Evolutionary conservation across 2,113 vertebrate species (phyloP).

Genomic region (Myotis yumanensis): DNA sequence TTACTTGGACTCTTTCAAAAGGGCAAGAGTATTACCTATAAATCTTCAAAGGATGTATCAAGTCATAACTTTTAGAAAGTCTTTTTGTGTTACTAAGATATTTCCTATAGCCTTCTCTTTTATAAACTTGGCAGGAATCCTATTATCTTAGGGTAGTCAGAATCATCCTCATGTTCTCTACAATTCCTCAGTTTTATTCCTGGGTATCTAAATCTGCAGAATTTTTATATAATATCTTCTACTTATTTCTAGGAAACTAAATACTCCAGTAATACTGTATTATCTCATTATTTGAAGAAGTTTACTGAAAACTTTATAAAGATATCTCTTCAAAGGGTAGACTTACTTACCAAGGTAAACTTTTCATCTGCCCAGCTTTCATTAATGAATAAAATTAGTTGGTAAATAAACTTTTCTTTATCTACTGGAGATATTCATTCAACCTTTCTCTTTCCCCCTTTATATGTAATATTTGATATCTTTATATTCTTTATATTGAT

Average conservation of each 20-base stretch:
- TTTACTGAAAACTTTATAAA: not conserved
- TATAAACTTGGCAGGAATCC: constrained; percentile 14
- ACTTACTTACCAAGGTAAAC: not conserved
- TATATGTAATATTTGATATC: not conserved
- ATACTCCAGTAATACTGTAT: not conserved
- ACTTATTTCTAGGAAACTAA: not conserved
- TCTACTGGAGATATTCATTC: not conserved
- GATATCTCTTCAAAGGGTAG: not conserved
- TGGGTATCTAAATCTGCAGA: not conserved
- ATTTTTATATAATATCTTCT: not conserved
- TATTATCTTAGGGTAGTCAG: not conserved
- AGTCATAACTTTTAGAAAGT: constrained; percentile 29
- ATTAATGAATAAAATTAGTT: not conserved
- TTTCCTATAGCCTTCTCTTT: not conserved
- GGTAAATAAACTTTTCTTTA: not conserved
- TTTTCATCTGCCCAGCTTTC: not conserved
- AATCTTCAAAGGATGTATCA: constrained; percentile 19
- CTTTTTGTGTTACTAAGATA: constrained; percentile 1
- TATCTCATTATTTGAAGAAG: not conserved
- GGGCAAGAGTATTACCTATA: not conserved
- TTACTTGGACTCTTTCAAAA: constrained; percentile 1
- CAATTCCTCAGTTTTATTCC: not conserved
- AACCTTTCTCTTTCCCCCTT: not conserved
- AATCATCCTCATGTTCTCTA: not conserved
- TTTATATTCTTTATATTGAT: not conserved